Conservation (phyloP, 2,113 vertebrate species). For the Tenrec ecaudatus region DNA sequence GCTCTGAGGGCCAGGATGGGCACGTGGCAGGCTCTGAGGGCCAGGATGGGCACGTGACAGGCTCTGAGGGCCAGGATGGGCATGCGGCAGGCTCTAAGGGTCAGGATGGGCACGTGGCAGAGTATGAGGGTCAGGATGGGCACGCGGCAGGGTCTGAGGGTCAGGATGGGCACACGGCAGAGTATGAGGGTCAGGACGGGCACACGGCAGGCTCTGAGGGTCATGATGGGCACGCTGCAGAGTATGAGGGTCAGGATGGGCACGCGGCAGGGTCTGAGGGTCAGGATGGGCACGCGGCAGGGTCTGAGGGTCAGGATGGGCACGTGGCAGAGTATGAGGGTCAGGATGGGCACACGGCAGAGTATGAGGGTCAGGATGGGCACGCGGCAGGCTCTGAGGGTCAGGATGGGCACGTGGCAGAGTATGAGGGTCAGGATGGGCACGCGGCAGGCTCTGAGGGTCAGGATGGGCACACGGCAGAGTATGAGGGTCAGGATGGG, state of each 20-base stretch:
- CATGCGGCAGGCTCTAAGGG: not conserved
- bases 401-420: not conserved
- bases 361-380: not conserved
- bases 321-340: not conserved
- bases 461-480: conserved; percentile 27
- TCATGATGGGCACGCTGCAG: conserved; percentile 22
- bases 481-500: not conserved
- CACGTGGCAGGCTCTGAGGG: not conserved
- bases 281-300: not conserved
- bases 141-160: not conserved
- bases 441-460: not conserved
- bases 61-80: not conserved
- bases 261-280: not conserved
- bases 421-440: not conserved
- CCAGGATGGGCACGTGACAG: not conserved
- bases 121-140: not conserved
- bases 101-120: conserved; percentile 19
- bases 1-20: not conserved
- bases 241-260: not conserved
- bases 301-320: not conserved
- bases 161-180: not conserved
- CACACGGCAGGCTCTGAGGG: not conserved
- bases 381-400: not conserved
- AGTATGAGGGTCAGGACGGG: not conserved
- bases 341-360: conserved; percentile 27